A percentile compares a stretch with the other conserved stretches of the same genome.
phyloP scores from a whole-genome alignment of 1,140 invertebrate genomes.

The Oryzaephilus surinamensis region DNA sequence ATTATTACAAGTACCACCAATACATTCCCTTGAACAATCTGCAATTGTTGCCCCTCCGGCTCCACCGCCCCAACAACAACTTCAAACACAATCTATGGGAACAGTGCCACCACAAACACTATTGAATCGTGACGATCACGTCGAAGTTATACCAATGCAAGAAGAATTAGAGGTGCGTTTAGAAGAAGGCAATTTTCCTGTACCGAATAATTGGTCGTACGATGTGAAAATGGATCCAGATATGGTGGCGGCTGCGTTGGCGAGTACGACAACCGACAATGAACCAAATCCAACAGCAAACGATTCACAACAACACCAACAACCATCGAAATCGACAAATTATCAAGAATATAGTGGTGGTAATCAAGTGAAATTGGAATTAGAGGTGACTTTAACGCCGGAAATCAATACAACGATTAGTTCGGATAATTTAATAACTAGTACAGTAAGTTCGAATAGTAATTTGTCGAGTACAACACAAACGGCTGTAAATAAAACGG shows the following conservation, averaged over 20 bases:
- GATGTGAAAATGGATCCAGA: conserved; percentile 35
- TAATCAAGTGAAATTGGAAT: conserved; percentile 39
- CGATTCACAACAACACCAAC: conserved; percentile 9
- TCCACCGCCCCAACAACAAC: background rate
- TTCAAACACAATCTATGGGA: background rate
- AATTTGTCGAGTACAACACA: conserved; percentile 32
- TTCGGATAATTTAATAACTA: conserved; percentile 36
- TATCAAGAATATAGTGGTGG: conserved; percentile 2
- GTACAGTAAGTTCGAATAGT: conserved; percentile 31
- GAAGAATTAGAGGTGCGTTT: conserved; percentile 42
- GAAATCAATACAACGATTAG: conserved; percentile 39
- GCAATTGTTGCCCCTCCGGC: conserved; percentile 9
- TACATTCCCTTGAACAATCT: conserved; percentile 31
- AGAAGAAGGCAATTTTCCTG: conserved; percentile 37
- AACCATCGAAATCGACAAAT: conserved; percentile 16
- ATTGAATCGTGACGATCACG: conserved; percentile 32
- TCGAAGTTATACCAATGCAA: conserved; percentile 41
- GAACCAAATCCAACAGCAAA: conserved; percentile 7
- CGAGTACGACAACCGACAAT: conserved; percentile 13
- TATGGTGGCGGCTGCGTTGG: conserved; percentile 31
- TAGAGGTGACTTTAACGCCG: conserved; percentile 43
- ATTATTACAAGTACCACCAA: conserved; percentile 32
- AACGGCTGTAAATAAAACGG: conserved; percentile 24
- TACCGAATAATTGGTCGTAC: conserved; percentile 34
- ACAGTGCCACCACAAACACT: conserved; percentile 26